Evolutionary conservation across 1,140 invertebrate genomes (phyloP), one percentile per base, ranked within the genome.

Genomic region (Tetramorium alpestre): DNA sequence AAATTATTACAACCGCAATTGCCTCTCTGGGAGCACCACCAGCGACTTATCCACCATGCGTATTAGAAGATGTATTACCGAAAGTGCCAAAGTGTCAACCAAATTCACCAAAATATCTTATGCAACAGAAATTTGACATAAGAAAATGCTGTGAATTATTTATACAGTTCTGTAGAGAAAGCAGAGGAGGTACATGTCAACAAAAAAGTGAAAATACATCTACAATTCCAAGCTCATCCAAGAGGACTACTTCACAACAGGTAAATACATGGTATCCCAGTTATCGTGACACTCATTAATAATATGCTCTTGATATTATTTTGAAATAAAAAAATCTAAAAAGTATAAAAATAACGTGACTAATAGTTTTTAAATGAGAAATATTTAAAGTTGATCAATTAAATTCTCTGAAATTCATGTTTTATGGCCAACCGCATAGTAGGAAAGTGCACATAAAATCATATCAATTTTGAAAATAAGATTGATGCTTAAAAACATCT

Each of bases 111-210:
- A 93, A 92, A 80, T 90, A 92, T 78, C 91, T 94, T 44, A 82
- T 95, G 62, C 88, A 92, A n/a, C 91, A 94, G 64, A 93, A 92
- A 85, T 94, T 95, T 85, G 92, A 95, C 78, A 80, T 95, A 65
- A 93, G 91, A 82, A 92, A 89, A 76, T 92, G 93, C 60, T 95
- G 94, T 84, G 88, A 91, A 75, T 69, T 92, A 76, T 95, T 95
- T 92, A 58, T 94, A 62, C 87, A 93, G 70, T 93, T 91, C 80
- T 94, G 91, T 88, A 92, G 58, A 73, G 87, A 81, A 56, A 90
- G 65, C 28, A 85, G 81, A 76, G 58, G 22, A 81, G 25, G 10
- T 86, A 16, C 67, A 69, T 60, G 41, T 49, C 72, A 80, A 38
- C 44, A 86, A 51, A 82, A 89, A 84, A 82, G 64, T 51, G 49